Evolutionary conservation across 2,797 vertebrate species (phyloP), one percentile per base, ranked within the genome.

Genomic region (Lycodopsis pacificus): DNA sequence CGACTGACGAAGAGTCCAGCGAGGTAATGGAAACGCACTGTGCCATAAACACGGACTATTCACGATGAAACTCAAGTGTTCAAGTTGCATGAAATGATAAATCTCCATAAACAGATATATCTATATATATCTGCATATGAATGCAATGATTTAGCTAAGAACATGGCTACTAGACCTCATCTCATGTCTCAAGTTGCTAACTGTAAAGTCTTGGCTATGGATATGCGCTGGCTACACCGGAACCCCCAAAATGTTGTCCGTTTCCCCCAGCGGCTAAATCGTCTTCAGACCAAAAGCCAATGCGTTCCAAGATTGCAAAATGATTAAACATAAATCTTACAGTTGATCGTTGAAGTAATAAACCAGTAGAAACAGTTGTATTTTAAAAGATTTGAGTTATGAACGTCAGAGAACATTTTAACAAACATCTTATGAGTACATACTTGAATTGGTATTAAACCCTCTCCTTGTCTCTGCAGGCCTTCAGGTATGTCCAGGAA

Each of bases 1-100:
- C 90, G 14, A 74, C 0, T 10, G 86, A 92, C 73, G 90, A 81
- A 77, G 77, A 89, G 12, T 88, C 89, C 4, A 61, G 77, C 42
- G 82, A 90, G 89, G 94, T 94, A 78, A 86, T 67, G 38, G 19
- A 58, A 71, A 36, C 36, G 2, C 40, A 7, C 17, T 8, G 7
- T 30, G 17, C 13, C 54, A 30, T 17, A 15, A 56, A 56, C 53
- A 30, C 27, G 14, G 53, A 30, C 25, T 15, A 17, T 27, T 15
- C 25, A 30, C 14, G 6, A 30, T 30, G 25, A 15, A 51, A 12
- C 10, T n/a, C 9, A 10, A 2, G 49, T 12, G 25, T 13, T 56
- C 2, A 56, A 30, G 25, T 30, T 56, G 53, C 14, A 7, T 6
- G 25, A 2, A 25, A 51, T 22, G 3, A 22, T n/a, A 5, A 51